Percentiles rank a stretch among this genome's conserved stretches.
Conservation (phyloP, 2,113 vertebrate genomes). For the Pseudolaguvia tuberculata region DNA sequence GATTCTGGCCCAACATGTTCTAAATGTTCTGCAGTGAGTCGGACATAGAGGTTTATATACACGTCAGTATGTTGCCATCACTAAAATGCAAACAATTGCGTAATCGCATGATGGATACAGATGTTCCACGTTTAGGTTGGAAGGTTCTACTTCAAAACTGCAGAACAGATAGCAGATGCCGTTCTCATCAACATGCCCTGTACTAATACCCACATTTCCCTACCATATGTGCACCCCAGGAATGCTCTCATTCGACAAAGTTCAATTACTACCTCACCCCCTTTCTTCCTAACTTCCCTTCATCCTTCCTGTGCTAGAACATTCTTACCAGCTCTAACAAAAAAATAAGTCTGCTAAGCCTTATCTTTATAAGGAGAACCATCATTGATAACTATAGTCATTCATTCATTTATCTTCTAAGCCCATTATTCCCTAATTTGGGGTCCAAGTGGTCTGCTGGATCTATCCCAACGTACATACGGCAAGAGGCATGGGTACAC, state of each 20-base stretch:
- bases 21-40: not conserved
- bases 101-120: constrained; percentile 14
- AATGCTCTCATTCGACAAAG: not conserved
- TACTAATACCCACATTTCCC: constrained; percentile 30
- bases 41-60: constrained; percentile 6
- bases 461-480: too few relatives aligned
- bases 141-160: constrained; percentile 19
- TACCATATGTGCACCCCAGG: constrained; percentile 30
- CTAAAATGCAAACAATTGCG: not conserved
- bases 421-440: too few relatives aligned
- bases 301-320: not conserved
- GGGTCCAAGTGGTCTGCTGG: too few relatives aligned
- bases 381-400: not conserved
- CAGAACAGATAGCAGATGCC: constrained; percentile 25
- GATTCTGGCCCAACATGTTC: not conserved
- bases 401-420: too few relatives aligned
- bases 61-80: not conserved
- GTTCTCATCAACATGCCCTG: constrained; percentile 34
- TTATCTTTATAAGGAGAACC: not conserved
- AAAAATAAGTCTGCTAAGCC: not conserved
- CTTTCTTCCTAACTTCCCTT: not conserved
- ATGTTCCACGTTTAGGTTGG: constrained; percentile 38
- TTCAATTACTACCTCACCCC: not conserved
- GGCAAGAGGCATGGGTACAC: too few relatives aligned
- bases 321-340: not conserved